A percentile compares a stretch with the other conserved stretches of the same genome.
These are phyloP conservation scores for Siniperca obscura DNA, from an alignment of 2,797 vertebrate genomes.

Conservation along the genomic window DNA sequence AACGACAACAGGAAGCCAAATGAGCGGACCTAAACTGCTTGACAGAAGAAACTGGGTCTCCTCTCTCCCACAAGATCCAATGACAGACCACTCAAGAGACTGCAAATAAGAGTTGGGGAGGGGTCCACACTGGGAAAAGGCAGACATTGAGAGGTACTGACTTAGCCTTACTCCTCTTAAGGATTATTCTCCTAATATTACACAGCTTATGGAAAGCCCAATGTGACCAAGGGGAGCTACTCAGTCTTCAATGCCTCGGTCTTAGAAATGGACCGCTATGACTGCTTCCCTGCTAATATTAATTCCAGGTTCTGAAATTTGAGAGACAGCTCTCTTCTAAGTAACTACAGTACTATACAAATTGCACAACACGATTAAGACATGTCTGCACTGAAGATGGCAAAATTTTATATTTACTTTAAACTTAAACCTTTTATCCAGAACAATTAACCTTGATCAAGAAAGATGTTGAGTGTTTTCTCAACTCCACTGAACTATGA, in stretches of 20 bases:
- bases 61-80: slow-evolving; percentile 83
- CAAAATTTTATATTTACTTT: not conserved
- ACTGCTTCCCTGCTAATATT: slow-evolving; percentile 25
- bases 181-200: slow-evolving; percentile 90
- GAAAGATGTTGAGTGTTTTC: not conserved
- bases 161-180: slow-evolving; percentile 69
- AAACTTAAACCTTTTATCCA: not conserved
- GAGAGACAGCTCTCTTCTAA: slow-evolving; percentile 15
- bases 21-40: slow-evolving; percentile 55
- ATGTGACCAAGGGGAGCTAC: slow-evolving; percentile 50
- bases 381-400: not conserved
- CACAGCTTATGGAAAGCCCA: slow-evolving; percentile 83
- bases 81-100: slow-evolving; percentile 79
- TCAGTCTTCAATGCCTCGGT: slow-evolving; percentile 56
- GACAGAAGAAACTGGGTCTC: slow-evolving; percentile 68
- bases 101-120: slow-evolving; percentile 71
- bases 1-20: slow-evolving; percentile 69
- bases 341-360: not conserved
- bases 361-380: not conserved
- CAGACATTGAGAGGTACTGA: slow-evolving; percentile 77
- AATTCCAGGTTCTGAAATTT: slow-evolving; percentile 39
- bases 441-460: not conserved
- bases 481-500: not conserved
- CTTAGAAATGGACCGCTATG: slow-evolving; percentile 47
- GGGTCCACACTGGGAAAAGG: slow-evolving; percentile 67